Conservation (phyloP, 2,113 vertebrate species). For the Cygnus buccinator region DNA sequence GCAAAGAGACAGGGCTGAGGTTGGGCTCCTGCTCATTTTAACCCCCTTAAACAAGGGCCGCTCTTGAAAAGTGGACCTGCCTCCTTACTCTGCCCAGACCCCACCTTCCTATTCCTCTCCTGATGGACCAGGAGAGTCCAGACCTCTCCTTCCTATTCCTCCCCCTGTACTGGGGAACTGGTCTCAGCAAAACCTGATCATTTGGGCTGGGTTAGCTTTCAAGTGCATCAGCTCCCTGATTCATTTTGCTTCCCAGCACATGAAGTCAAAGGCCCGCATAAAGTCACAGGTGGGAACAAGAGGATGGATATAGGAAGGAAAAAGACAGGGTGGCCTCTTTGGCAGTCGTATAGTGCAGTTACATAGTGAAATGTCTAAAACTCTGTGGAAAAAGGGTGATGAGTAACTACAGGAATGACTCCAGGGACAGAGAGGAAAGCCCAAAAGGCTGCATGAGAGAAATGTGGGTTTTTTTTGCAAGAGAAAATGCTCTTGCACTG, state of each 20-base stretch:
- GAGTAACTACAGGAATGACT: not conserved
- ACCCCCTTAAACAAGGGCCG: not conserved
- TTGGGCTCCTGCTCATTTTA: not conserved
- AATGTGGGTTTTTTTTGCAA: not conserved
- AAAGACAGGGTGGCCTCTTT: not conserved
- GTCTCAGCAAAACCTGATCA: not conserved
- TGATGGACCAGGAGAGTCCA: too few relatives aligned
- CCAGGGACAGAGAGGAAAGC: not conserved
- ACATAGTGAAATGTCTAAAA: not conserved
- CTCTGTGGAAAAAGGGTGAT: not conserved
- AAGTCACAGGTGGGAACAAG: not conserved
- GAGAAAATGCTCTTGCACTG: not conserved
- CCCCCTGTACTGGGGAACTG: not conserved
- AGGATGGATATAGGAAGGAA: not conserved
- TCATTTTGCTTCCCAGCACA: rapidly evolving
- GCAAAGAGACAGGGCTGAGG: not conserved
- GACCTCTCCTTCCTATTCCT: not conserved
- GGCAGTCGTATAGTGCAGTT: too few relatives aligned
- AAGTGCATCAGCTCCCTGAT: not conserved
- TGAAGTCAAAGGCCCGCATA: not conserved
- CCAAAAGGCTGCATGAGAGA: not conserved
- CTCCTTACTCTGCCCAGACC: not conserved
- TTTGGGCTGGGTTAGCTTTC: not conserved
- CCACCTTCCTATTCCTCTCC: not conserved
- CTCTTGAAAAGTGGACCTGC: not conserved